Percentiles rank a stretch among this genome's conserved stretches.
Evolutionary conservation across 2,113 vertebrate genomes (phyloP).

Genomic region (Anguilla rostrata): DNA sequence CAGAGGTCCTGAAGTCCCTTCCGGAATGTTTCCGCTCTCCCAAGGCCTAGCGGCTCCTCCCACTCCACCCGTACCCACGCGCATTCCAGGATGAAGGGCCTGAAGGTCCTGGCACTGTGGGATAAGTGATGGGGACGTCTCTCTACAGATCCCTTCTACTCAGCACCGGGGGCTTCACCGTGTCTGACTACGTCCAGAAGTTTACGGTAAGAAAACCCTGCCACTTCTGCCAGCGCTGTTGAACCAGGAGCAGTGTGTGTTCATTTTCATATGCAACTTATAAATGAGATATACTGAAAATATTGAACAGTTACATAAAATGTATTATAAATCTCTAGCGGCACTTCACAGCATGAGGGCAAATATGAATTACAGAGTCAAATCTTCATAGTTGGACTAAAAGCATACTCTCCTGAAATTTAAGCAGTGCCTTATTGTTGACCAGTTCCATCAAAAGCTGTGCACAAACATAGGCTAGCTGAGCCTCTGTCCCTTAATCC

Average conservation of each 20-base stretch:
- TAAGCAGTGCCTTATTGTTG: too few relatives aligned
- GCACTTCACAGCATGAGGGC: too few relatives aligned
- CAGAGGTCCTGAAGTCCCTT: conserved; percentile 54
- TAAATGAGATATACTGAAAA: too few relatives aligned
- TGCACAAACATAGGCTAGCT: too few relatives aligned
- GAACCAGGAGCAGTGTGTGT: neutral
- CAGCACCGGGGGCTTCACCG: conserved; percentile 70
- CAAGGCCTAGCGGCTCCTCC: neutral
- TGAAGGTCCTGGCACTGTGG: conserved; percentile 13
- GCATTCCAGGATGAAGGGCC: conserved; percentile 19
- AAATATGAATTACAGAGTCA: too few relatives aligned
- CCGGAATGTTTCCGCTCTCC: conserved; percentile 48
- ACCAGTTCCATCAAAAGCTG: too few relatives aligned
- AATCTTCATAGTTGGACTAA: too few relatives aligned
- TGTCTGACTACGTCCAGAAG: conserved; percentile 73
- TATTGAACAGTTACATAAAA: too few relatives aligned
- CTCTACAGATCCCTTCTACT: conserved; percentile 61
- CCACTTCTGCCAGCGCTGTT: neutral
- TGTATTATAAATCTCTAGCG: too few relatives aligned
- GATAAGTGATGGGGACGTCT: conserved; percentile 69
- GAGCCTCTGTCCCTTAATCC: too few relatives aligned
- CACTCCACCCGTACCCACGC: neutral
- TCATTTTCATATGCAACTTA: neutral
- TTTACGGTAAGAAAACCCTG: conserved; percentile 70
- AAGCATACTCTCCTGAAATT: too few relatives aligned